Evolutionary conservation across 23 tunicate species (phyloP).

Genomic region (Phallusia fumigata): DNA sequence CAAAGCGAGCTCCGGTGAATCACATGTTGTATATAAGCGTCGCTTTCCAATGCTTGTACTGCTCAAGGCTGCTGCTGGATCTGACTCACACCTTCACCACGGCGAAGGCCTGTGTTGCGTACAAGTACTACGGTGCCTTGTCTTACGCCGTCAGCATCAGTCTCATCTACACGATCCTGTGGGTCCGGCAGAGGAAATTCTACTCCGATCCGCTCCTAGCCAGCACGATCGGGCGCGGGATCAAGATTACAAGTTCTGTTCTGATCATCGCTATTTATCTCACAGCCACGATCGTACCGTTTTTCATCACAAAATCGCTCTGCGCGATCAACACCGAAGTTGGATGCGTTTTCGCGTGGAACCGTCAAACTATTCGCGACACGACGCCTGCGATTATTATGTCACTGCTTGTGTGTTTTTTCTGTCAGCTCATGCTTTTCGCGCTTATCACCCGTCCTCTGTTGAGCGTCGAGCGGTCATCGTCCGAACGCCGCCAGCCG

Average conservation of each 20-base stretch:
- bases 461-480: background rate
- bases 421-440: background rate
- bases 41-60: background rate
- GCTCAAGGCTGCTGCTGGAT: background rate
- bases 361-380: background rate
- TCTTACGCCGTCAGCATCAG: background rate
- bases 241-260: background rate
- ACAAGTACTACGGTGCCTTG: background rate
- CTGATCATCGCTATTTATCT: constrained; percentile 10
- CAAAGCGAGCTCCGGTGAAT: background rate
- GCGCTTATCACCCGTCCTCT: background rate
- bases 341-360: constrained; percentile 4
- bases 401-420: background rate
- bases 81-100: background rate
- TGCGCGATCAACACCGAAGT: background rate
- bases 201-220: constrained; percentile 15
- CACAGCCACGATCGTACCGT: background rate
- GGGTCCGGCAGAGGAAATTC: constrained; percentile 23
- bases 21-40: background rate
- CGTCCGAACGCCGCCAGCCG: background rate
- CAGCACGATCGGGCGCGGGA: background rate
- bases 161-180: constrained; percentile 14
- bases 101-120: background rate
- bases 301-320: background rate
- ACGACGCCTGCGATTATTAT: background rate